Conservation (phyloP, 2,113 vertebrate species). For the Xenotilapia caudafasciata region DNA sequence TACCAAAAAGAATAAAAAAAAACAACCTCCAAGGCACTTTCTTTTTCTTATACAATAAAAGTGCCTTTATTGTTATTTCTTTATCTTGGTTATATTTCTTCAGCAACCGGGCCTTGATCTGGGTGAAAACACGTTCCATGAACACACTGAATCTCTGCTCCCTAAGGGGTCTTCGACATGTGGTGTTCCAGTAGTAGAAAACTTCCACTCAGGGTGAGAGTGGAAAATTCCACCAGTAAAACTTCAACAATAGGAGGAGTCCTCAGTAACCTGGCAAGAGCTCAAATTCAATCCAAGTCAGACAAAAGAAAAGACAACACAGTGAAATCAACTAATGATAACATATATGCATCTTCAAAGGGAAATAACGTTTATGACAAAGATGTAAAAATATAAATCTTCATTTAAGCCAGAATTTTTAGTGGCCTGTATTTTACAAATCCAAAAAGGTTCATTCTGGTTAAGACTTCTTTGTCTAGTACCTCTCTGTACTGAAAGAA, state of each 20-base stretch:
- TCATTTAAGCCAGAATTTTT: background rate
- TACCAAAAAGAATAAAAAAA: rapidly evolving
- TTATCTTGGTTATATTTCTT: background rate
- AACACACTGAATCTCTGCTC: background rate
- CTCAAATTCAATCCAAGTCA: background rate
- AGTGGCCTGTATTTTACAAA: background rate
- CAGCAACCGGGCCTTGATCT: background rate
- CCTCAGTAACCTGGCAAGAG: background rate
- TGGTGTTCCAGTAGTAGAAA: background rate
- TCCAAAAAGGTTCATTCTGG: background rate
- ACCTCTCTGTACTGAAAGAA: background rate
- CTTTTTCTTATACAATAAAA: background rate
- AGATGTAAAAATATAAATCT: background rate
- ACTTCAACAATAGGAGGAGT: background rate
- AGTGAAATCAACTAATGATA: background rate
- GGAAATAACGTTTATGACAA: background rate
- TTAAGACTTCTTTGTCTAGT: background rate
- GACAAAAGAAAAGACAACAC: background rate
- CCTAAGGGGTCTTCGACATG: background rate
- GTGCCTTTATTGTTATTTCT: background rate
- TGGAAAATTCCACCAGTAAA: background rate
- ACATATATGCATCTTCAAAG: background rate
- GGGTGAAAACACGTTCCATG: background rate
- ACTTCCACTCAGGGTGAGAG: background rate
- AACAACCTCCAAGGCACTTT: rapidly evolving